phyloP scores from a whole-genome alignment of 2,888 invertebrate species.

The Leptinotarsa haldemani region DNA sequence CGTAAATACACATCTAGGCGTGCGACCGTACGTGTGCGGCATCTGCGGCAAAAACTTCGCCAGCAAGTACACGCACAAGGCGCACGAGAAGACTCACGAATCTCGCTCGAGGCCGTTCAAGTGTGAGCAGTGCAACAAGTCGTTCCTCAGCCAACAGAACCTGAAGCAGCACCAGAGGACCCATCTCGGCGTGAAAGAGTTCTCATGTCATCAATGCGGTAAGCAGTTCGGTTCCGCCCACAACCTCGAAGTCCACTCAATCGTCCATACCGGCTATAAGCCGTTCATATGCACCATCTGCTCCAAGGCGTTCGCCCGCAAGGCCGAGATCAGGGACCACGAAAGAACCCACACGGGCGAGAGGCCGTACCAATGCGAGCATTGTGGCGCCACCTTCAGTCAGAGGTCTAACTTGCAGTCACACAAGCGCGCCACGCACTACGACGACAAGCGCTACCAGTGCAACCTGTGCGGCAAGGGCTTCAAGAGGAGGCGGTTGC shows the following conservation, averaged over 20 bases:
- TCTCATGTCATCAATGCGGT: too few species aligned
- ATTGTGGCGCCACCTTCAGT: slow-evolving; percentile 82
- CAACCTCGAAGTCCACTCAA: slow-evolving; percentile 78
- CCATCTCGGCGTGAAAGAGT: too few species aligned
- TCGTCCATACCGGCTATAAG: slow-evolving; percentile 81
- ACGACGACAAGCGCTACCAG: slow-evolving; percentile 75
- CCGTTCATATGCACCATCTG: slow-evolving; percentile 79
- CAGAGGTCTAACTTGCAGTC: slow-evolving; percentile 86
- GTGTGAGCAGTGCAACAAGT: too few species aligned
- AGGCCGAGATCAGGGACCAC: slow-evolving; percentile 83
- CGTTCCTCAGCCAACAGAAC: too few species aligned
- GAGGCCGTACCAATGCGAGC: slow-evolving; percentile 82
- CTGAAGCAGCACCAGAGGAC: too few species aligned
- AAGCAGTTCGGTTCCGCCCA: slow-evolving; percentile 84
- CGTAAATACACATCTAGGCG: too few species aligned
- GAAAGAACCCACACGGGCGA: slow-evolving; percentile 85
- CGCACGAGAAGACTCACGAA: too few species aligned
- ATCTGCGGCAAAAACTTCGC: too few species aligned
- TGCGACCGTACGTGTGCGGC: too few species aligned
- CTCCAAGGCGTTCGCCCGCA: slow-evolving; percentile 80
- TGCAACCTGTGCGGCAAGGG: slow-evolving; percentile 74
- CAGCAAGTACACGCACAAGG: too few species aligned
- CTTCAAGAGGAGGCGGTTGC: slow-evolving; percentile 78
- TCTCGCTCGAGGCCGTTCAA: too few species aligned
- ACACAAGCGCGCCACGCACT: slow-evolving; percentile 82